phyloP scores from a whole-genome alignment of 1,140 invertebrate species.

The Lucilia cuprina region DNA sequence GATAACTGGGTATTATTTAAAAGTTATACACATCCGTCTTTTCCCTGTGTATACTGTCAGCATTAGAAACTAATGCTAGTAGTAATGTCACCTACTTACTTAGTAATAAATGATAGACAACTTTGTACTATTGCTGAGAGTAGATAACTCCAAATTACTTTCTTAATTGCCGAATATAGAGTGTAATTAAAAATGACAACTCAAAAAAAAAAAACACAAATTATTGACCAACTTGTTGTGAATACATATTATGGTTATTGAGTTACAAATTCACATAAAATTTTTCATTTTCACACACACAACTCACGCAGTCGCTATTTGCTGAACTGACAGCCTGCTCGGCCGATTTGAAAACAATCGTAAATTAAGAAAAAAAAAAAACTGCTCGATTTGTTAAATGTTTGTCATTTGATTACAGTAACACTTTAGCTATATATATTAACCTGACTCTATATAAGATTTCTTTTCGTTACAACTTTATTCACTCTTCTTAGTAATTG shows the following conservation, averaged over 20 bases:
- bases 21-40: too few species aligned
- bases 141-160: too few species aligned
- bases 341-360: neutral
- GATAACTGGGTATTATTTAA: too few species aligned
- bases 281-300: neutral
- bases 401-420: constrained; percentile 29
- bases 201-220: neutral
- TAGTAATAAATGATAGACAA: too few species aligned
- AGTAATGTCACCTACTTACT: too few species aligned
- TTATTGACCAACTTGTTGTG: neutral
- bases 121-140: too few species aligned
- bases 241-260: neutral
- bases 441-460: neutral
- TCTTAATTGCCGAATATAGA: neutral
- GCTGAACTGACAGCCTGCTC: neutral
- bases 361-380: constrained; percentile 33
- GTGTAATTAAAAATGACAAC: neutral
- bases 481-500: neutral
- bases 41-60: too few species aligned
- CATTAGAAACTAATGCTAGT: too few species aligned
- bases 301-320: neutral
- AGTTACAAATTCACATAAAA: neutral
- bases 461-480: neutral
- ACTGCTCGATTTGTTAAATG: constrained; percentile 31
- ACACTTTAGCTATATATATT: constrained; percentile 17